Base-by-base conservation (phyloP, 2,797 vertebrate genomes). In the Rhynchotus rufescens region DNA sequence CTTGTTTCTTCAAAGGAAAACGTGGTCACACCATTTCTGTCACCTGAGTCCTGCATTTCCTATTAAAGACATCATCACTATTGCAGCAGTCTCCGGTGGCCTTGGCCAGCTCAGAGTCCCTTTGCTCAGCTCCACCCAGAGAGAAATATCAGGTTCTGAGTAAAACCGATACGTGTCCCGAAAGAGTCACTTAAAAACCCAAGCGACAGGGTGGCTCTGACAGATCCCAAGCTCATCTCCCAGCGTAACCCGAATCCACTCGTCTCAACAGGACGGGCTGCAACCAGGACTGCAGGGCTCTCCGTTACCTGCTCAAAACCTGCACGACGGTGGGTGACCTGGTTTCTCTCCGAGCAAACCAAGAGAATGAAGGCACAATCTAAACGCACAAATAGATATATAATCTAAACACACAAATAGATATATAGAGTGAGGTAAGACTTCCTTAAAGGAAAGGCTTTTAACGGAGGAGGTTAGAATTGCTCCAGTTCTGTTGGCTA, bases 141-240 rank as follows among this genome's bases (percentile, higher is more conserved):
- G 32, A 60, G 64, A 79, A 92, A 34, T 28, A 92, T 36, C 90
- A 76, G 42, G 72, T 78, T 94, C 83, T 62, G 76, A 62, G 80
- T 12, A 82, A 64, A 90, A 80, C 42, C 0, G 6, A 94, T 87
- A 78, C 1, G 0, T 15, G 65, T 16, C 23, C 42, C 49, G 81
- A 84, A 59, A 28, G 0, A 14, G 74, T 61, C 84, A 79, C 56
- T 93, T 49, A 49, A 79, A 93, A 65, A 95, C 92, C 57, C 26
- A 59, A 26, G 78, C 45, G 44, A 28, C 52, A 42, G 60, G 88
- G 59, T 38, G n/a, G 54, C 77, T 76, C 78, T 51, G 81, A 77
- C 65, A 90, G 86, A 90, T 80, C 76, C 92, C 95, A 92, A 61
- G 79, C 80, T 88, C 88, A 91, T 87, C 93, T 92, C 62, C 52